Conservation (phyloP, 2,888 invertebrate species). For the Zhuqinia jingwanae region DNA sequence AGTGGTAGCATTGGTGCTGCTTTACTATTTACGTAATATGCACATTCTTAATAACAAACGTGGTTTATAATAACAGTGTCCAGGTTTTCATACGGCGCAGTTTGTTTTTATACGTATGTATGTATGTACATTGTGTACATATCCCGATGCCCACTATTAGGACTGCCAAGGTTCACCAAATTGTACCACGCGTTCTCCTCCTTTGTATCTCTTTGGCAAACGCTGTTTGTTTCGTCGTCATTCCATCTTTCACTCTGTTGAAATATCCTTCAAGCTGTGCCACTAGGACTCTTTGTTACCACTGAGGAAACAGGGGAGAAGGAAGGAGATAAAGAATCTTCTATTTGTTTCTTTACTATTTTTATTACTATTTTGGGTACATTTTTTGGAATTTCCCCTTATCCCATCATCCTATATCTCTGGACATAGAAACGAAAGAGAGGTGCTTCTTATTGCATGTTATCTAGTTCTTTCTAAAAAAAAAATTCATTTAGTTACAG, state of each 20-base stretch:
- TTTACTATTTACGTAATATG: not conserved
- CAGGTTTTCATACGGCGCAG: slow-evolving; percentile 68
- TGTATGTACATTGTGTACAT: slow-evolving; percentile 20
- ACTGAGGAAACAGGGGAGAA: not conserved
- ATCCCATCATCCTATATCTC: not conserved
- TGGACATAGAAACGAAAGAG: no score
- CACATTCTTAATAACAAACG: no score
- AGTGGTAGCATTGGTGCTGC: not conserved
- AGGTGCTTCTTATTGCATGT: no score
- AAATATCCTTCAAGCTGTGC: slow-evolving; percentile 46
- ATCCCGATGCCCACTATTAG: slow-evolving; percentile 16
- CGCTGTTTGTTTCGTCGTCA: slow-evolving; percentile 43
- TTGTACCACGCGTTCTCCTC: slow-evolving; percentile 13
- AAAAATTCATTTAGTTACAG: no score
- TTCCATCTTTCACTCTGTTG: slow-evolving; percentile 47
- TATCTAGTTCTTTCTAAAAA: no score
- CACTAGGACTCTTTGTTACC: not conserved
- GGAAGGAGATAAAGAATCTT: not conserved
- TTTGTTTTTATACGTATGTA: slow-evolving; percentile 16
- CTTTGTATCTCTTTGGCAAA: slow-evolving; percentile 37
- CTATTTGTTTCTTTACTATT: not conserved
- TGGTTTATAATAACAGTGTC: slow-evolving; percentile 12
- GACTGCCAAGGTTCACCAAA: slow-evolving; percentile 43
- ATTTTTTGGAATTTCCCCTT: slow-evolving; percentile 43
- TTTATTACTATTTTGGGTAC: not conserved